Evolutionary conservation across 2,888 invertebrate species (phyloP).

Genomic region (Dryobotodes eremita): DNA sequence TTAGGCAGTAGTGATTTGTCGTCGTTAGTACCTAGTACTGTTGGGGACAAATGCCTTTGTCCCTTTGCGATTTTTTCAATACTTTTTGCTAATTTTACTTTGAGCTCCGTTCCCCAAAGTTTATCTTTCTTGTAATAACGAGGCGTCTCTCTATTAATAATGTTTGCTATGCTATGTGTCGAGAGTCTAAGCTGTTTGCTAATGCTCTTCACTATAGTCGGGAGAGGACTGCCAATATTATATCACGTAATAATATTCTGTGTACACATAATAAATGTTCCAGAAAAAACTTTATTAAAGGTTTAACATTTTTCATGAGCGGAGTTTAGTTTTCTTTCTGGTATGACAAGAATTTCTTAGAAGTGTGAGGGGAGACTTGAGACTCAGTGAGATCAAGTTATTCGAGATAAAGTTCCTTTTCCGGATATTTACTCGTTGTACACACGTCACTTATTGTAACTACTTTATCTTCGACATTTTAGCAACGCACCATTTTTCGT

Average conservation of each 20-base stretch:
- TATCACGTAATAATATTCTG: conserved; percentile 55
- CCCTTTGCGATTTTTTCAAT: conserved; percentile 57
- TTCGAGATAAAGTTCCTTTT: conserved; percentile 23
- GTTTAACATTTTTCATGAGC: conserved; percentile 44
- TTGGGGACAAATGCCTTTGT: conserved; percentile 63
- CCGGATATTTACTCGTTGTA: conserved; percentile 37
- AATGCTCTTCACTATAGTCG: conserved; percentile 49
- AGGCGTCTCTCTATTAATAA: conserved; percentile 58
- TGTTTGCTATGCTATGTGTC: conserved; percentile 64
- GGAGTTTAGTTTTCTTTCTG: conserved; percentile 22
- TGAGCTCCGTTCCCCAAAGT: conserved; percentile 32
- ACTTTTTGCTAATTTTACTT: conserved; percentile 37
- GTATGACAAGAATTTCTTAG: conserved; percentile 42
- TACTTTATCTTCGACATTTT: conserved; percentile 25
- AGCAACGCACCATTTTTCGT: not conserved
- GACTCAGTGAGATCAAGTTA: conserved; percentile 24
- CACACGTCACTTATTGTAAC: conserved; percentile 45
- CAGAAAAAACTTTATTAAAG: conserved; percentile 52
- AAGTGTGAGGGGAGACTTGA: conserved; percentile 7
- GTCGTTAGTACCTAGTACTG: conserved; percentile 65
- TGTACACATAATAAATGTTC: conserved; percentile 48
- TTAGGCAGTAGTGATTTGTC: conserved; percentile 85
- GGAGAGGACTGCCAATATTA: conserved; percentile 56
- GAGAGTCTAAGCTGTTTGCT: conserved; percentile 66
- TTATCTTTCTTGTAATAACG: conserved; percentile 54